Base-by-base conservation (phyloP, 2,113 vertebrate genomes). In the Aspiorhynchus laticeps region DNA sequence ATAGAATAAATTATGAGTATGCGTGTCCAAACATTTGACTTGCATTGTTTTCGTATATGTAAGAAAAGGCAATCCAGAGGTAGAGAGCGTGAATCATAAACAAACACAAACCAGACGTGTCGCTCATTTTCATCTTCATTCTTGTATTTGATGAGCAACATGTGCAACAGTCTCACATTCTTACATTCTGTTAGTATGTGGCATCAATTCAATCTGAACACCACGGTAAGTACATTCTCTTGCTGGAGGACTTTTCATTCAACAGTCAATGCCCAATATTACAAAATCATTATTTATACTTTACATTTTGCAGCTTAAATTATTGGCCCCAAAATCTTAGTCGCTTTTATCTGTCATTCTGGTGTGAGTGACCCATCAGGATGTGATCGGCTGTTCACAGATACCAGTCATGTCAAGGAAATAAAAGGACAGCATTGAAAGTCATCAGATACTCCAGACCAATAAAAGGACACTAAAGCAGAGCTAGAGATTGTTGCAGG, bases 131-230 rank as follows among this genome's bases (percentile, higher is more conserved):
- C 83, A 61, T 83, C 80, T 85, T 76, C 84, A 92, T 88, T 71
- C 87, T 91, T 94, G 89, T 93, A 94, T 93, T 94, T 93, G 80
- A 92, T 90, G 77, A 91, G 74, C 86, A 87, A 89, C 92, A 87
- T 90, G 92, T 90, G 92, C 87, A 92, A 80, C 91, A 90, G 56
- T 89, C 81, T 88, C 59, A 71, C 88, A 88, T 90, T 77, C 71
- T 86, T 88, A 91, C 90, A 92, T 90, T 88, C 80, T 89, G 77
- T 76, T 76, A 88, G 82, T 84, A 87, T 41, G 75, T 86, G 80
- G n/a, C 36, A 61, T 85, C 83, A 59, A 51, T 67, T 86, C 67
- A 59, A 24, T 56, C 80, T 78, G 46, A 82, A 74, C 78, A 69
- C 65, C 74, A 85, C 38, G 46, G 53, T 75, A 88, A 82, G 77